Evolutionary conservation across 1,140 invertebrate genomes (phyloP).

Genomic region (Drosophila parvula): DNA sequence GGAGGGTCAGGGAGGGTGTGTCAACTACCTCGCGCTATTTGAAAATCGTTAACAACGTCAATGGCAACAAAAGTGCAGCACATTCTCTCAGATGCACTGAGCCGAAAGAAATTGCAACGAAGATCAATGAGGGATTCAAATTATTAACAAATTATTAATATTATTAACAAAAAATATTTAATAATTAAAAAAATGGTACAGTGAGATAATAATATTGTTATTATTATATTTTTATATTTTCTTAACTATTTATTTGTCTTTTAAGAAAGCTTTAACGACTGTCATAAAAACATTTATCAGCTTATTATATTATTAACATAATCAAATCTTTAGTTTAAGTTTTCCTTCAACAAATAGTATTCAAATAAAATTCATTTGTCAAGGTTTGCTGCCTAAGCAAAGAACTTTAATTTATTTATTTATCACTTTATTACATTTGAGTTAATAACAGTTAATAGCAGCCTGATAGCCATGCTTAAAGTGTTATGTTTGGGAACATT

Average conservation of each 20-base stretch:
- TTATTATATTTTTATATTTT: neutral
- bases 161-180: neutral
- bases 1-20: neutral
- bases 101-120: neutral
- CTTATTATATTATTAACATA: neutral
- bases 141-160: no score
- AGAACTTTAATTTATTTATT: conserved; percentile 36
- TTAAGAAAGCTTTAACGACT: no score
- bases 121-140: no score
- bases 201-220: neutral
- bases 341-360: neutral
- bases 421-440: conserved; percentile 42
- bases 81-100: conserved; percentile 14
- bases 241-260: neutral
- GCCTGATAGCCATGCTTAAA: conserved; percentile 15
- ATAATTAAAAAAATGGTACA: neutral
- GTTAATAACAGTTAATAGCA: conserved; percentile 29
- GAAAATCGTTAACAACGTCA: conserved; percentile 75
- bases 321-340: neutral
- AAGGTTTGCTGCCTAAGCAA: neutral
- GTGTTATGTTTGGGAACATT: conserved; percentile 22
- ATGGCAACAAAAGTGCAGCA: conserved; percentile 52
- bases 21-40: conserved; percentile 53
- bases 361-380: neutral
- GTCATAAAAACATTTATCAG: no score